Base-by-base conservation (phyloP, 2,888 invertebrate genomes). In the Minunthozetes semirufus region DNA sequence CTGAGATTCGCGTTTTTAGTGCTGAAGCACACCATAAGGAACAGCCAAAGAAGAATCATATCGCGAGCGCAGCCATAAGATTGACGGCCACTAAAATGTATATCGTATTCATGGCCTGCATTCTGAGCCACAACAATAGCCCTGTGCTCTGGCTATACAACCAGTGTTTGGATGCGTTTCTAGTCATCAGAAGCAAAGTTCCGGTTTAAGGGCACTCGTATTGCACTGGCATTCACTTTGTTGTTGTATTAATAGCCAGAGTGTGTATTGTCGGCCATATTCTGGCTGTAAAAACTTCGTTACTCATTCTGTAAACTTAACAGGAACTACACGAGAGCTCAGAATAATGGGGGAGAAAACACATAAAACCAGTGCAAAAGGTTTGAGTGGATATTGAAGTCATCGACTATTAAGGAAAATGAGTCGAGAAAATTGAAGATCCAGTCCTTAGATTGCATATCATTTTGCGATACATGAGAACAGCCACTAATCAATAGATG, bases 381-480 rank as follows among this genome's bases (percentile, higher is more conserved):
- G 11, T 56, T 63, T 63, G 33, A 63, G 61, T 63, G 33, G 61
- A 63, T 29, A 63, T 63, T 63, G 61, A 63, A 63, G 61, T 63
- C 29, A 63, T 27, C 9, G 56, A 25, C 61, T 63, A 63, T 63
- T 63, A 63, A 29, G 5, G 61, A 29, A 29, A 63, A 63, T 63
- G 61, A 63, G 61, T 19, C 56, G 17, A 27, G n/a, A 63, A 63
- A 63, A 29, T 11, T 11, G 27, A 29, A 63, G 61, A 63, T 63
- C 25, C 29, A 63, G 61, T 63, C 8, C 27, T 22, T 27, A 63
- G 61, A 63, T 63, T 63, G 61, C 61, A 63, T 63, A 63, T 63
- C 61, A 63, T 63, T 63, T 17, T 29, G 8, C 25, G 61, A 63
- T 63, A 63, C 61, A 63, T 63, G 61, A 63, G 33, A 63, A 15